Evolutionary conservation across 2,888 invertebrate genomes (phyloP).

Genomic region (Xiphydria camelus): DNA sequence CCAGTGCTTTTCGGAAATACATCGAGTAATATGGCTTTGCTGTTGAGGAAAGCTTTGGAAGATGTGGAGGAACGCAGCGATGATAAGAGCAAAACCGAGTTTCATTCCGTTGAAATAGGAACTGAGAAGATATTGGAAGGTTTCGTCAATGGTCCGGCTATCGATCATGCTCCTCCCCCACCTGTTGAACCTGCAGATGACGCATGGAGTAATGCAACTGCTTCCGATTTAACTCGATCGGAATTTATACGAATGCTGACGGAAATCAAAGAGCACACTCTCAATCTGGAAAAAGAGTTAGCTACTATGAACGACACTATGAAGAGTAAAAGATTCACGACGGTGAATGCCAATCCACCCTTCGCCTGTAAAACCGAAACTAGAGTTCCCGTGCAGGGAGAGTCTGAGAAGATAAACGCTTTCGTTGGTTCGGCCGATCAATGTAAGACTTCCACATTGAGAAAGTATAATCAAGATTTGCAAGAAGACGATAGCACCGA

Average conservation of each 20-base stretch:
- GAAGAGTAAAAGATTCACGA: conserved; percentile 8
- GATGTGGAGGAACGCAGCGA: neutral
- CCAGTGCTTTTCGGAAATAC: neutral
- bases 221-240: conserved; percentile 22
- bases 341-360: neutral
- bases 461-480: too few relatives aligned
- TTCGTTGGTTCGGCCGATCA: too few relatives aligned
- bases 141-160: too few relatives aligned
- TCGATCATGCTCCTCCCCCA: too few relatives aligned
- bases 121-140: neutral
- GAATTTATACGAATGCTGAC: conserved; percentile 26
- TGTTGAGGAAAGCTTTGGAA: neutral
- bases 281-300: conserved; percentile 27
- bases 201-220: conserved; percentile 1
- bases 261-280: conserved; percentile 31
- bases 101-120: neutral
- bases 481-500: too few relatives aligned
- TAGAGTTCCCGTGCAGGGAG: too few relatives aligned
- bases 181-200: too few relatives aligned
- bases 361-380: too few relatives aligned
- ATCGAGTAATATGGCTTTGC: neutral
- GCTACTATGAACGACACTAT: conserved; percentile 24
- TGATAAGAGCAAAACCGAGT: neutral
- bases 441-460: too few relatives aligned
- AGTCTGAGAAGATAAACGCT: too few relatives aligned